A percentile compares a stretch with the other conserved stretches of the same genome.
These are phyloP conservation scores for Perithous albicinctus DNA, from an alignment of 2,888 invertebrate species.

Conservation along the genomic window DNA sequence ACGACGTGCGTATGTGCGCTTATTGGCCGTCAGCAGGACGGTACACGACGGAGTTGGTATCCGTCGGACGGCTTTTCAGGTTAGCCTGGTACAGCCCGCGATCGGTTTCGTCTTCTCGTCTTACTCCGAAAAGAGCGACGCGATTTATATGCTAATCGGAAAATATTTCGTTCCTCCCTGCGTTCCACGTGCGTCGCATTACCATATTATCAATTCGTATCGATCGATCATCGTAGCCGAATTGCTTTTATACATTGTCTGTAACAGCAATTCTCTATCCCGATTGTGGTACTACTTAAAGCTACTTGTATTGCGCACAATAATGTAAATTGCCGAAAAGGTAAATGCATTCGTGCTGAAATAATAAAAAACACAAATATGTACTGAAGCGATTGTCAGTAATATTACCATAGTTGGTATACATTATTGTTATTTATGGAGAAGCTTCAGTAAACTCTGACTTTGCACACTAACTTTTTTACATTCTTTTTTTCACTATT, in stretches of 20 bases:
- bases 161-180: constrained; percentile 59
- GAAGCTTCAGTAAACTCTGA: neutral
- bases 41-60: constrained; percentile 14
- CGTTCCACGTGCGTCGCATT: constrained; percentile 61
- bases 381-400: neutral
- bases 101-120: constrained; percentile 52
- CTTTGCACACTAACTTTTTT: neutral
- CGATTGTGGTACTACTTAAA: neutral
- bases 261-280: neutral
- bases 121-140: constrained; percentile 55
- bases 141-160: constrained; percentile 78
- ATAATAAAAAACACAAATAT: neutral
- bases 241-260: constrained; percentile 37
- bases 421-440: neutral
- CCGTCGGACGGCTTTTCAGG: constrained; percentile 8
- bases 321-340: neutral
- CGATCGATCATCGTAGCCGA: constrained; percentile 68
- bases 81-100: neutral
- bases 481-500: neutral
- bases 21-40: constrained; percentile 28
- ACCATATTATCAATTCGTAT: constrained; percentile 74
- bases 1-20: constrained; percentile 31
- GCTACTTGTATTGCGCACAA: too few relatives aligned
- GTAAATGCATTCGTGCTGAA: neutral
- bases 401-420: neutral